Base-by-base conservation (phyloP, 1,140 invertebrate genomes). In the Calliphora vicina region DNA sequence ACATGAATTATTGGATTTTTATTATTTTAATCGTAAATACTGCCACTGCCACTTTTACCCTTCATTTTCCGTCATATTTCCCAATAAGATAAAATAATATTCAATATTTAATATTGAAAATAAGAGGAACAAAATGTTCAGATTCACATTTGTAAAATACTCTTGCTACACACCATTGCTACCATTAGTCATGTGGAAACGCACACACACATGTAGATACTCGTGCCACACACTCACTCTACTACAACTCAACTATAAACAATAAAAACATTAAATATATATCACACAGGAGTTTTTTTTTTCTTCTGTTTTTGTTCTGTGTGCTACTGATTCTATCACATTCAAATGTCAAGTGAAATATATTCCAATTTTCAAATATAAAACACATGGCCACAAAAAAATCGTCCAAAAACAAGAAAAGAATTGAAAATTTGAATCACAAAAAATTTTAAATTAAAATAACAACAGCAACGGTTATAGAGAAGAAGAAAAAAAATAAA, bases 321-420 rank as follows among this genome's bases (percentile, higher is more conserved):
- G n/a, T 57, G 50, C 50, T 57, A 57, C 20, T 76, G 73, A 76
- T 76, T 76, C 73, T 76, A 76, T 76, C 73, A 76, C 73, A 76
- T 76, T 76, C 73, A 42, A 76, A 76, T 76, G 73, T 76, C 73
- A 76, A 76, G 73, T 76, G 73, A 76, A 76, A 76, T 76, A 76
- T 76, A 76, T 76, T 76, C 27, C 27, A 76, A 76, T 35, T 35
- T 35, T 76, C 26, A 35, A 76, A 76, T 42, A 76, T 76, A 76
- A 76, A 76, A 76, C 73, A 76, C 73, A 76, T 76, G 73, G 73
- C 73, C 27, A 20, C 72, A 3, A 57, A 57, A 57, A 57, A 35
- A 57, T 17, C 50, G n/a, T 17, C 1, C 15, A 57, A 15, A 57
- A 17, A 57, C 1, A n/a, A 2, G 6, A n/a, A n/a, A 57, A n/a